phyloP scores from a whole-genome alignment of 2,113 vertebrate genomes.

The Engystomops pustulosus region DNA sequence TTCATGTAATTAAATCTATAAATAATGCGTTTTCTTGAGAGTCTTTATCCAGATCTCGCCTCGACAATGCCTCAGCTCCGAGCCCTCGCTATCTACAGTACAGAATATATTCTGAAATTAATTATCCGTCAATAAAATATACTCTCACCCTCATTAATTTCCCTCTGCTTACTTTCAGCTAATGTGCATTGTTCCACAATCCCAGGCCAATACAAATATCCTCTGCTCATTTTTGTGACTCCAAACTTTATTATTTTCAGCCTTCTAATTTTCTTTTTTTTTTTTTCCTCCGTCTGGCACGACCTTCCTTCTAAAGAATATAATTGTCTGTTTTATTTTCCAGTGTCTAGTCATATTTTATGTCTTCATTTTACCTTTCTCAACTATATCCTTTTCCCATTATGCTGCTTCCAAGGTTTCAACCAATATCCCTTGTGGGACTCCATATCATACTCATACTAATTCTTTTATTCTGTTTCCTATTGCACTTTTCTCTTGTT shows the following conservation, averaged over 20 bases:
- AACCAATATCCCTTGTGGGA: constrained; percentile 31
- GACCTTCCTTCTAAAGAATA: constrained; percentile 43
- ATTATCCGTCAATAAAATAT: constrained; percentile 56
- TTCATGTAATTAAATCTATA: constrained; percentile 57
- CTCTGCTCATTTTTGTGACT: constrained; percentile 10
- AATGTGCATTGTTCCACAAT: constrained; percentile 50
- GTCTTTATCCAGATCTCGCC: constrained; percentile 14
- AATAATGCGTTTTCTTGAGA: constrained; percentile 52
- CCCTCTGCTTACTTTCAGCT: constrained; percentile 45
- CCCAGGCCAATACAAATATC: constrained; percentile 55
- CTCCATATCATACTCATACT: constrained; percentile 21
- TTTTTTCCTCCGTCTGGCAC: constrained; percentile 34
- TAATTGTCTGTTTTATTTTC: constrained; percentile 54
- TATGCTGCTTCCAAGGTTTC: constrained; percentile 38
- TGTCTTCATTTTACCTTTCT: constrained; percentile 48
- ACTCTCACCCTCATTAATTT: constrained; percentile 59
- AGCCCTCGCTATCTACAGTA: constrained; percentile 20
- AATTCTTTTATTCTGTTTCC: constrained; percentile 48
- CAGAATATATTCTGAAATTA: constrained; percentile 53
- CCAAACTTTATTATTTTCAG: constrained; percentile 50
- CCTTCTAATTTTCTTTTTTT: constrained; percentile 25
- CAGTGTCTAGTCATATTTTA: constrained; percentile 49
- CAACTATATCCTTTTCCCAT: constrained; percentile 37
- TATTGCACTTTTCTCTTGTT: constrained; percentile 22
- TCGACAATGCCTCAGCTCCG: constrained; percentile 24